Conservation (phyloP, 1,140 invertebrate genomes). For the Ips nitidus region DNA sequence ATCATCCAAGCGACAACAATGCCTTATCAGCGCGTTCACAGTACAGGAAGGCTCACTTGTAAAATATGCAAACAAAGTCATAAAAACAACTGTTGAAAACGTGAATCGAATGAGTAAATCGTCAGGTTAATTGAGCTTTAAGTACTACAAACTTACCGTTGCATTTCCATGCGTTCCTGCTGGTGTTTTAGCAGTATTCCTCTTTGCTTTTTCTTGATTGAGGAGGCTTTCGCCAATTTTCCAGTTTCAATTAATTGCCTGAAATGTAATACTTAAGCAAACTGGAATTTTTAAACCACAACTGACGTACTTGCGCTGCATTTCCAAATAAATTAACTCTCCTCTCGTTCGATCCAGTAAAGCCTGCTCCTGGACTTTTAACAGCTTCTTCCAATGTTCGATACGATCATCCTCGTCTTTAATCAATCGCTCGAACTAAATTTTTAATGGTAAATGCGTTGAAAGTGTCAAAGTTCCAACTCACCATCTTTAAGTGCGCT, state of each 20-base stretch:
- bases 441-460: too few species aligned
- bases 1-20: too few species aligned
- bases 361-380: constrained; percentile 50
- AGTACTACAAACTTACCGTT: constrained; percentile 40
- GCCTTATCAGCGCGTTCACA: too few species aligned
- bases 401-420: constrained; percentile 50
- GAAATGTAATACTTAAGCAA: constrained; percentile 18
- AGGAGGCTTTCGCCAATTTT: constrained; percentile 47
- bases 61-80: too few species aligned
- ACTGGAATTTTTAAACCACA: neutral
- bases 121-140: too few species aligned
- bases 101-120: too few species aligned
- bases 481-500: constrained; percentile 47
- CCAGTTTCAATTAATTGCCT: constrained; percentile 50
- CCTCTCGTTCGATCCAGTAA: constrained; percentile 49
- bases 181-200: constrained; percentile 49
- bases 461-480: too few species aligned
- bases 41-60: too few species aligned
- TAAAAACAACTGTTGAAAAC: too few species aligned
- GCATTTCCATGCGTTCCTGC: constrained; percentile 51
- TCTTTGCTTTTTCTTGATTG: constrained; percentile 51
- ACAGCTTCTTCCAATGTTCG: constrained; percentile 48
- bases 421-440: constrained; percentile 50
- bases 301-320: constrained; percentile 50
- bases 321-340: constrained; percentile 50